Conservation (phyloP, 2,113 vertebrate genomes). For the Indicator maculatus region DNA sequence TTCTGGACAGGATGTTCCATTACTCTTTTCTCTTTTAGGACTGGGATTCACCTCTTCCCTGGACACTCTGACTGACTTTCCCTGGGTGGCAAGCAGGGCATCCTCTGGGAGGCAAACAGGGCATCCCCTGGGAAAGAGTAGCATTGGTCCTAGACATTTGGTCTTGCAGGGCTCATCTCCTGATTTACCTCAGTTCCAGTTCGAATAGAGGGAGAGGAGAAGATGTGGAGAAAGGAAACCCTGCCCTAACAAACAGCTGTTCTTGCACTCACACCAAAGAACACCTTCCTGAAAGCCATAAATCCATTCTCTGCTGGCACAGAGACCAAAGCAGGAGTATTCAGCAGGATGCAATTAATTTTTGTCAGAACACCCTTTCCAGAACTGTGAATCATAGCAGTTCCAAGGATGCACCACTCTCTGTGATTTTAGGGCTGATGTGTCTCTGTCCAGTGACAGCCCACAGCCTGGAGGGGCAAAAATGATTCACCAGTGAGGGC, state of each 20-base stretch:
- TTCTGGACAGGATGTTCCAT: neutral
- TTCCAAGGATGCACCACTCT: neutral
- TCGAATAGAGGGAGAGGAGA: neutral
- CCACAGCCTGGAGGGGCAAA: neutral
- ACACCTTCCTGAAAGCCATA: neutral
- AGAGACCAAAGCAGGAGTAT: neutral
- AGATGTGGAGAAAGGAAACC: neutral
- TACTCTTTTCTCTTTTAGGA: neutral
- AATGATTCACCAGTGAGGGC: neutral
- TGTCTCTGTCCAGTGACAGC: neutral
- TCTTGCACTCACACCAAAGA: neutral
- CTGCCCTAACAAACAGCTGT: neutral
- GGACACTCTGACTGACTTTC: neutral
- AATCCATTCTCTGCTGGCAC: neutral
- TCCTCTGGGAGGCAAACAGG: neutral
- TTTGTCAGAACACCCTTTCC: neutral
- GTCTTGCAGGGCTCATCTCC: neutral
- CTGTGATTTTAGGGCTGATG: neutral
- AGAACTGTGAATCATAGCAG: neutral
- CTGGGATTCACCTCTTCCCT: neutral
- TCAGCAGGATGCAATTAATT: neutral
- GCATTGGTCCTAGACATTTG: rapidly evolving
- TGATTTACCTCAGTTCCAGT: neutral
- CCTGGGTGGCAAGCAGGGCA: neutral
- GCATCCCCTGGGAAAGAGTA: neutral